phyloP scores from a whole-genome alignment of 1,140 invertebrate genomes.

The Battus philenor region DNA sequence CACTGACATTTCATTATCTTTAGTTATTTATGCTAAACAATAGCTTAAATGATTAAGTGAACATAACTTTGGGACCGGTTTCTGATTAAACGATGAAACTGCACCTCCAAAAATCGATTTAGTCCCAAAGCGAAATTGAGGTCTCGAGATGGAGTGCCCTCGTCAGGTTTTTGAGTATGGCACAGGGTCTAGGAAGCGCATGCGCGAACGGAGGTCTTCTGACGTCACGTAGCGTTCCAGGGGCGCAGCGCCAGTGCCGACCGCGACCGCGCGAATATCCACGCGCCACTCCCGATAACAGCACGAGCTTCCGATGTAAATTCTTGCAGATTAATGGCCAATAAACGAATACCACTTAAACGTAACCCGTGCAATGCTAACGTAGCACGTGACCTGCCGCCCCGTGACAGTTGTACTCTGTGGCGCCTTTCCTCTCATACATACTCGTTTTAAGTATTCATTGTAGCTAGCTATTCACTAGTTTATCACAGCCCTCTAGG shows the following conservation, averaged over 20 bases:
- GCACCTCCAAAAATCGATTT: constrained; percentile 70
- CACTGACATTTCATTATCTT: no score
- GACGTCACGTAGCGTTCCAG: constrained; percentile 66
- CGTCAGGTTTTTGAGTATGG: constrained; percentile 57
- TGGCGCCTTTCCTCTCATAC: constrained; percentile 17
- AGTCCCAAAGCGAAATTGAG: constrained; percentile 66
- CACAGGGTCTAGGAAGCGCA: constrained; percentile 38
- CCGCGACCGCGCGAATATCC: constrained; percentile 59
- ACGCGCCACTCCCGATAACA: constrained; percentile 58
- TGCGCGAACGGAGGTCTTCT: constrained; percentile 59
- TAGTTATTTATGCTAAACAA: no score
- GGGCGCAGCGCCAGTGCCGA: constrained; percentile 53
- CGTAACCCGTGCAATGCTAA: background rate
- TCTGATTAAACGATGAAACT: constrained; percentile 38
- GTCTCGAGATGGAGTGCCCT: constrained; percentile 67
- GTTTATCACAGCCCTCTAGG: no score
- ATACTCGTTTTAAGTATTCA: constrained; percentile 25
- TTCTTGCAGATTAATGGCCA: constrained; percentile 39
- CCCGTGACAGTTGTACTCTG: constrained; percentile 19
- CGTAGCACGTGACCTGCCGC: constrained; percentile 1
- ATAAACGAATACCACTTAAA: constrained; percentile 19
- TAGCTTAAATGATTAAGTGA: no score
- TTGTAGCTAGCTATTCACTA: no score
- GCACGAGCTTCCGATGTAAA: constrained; percentile 62
- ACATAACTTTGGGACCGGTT: no score